Base-by-base conservation (phyloP, 2,888 invertebrate species). In the Julus scanicus region DNA sequence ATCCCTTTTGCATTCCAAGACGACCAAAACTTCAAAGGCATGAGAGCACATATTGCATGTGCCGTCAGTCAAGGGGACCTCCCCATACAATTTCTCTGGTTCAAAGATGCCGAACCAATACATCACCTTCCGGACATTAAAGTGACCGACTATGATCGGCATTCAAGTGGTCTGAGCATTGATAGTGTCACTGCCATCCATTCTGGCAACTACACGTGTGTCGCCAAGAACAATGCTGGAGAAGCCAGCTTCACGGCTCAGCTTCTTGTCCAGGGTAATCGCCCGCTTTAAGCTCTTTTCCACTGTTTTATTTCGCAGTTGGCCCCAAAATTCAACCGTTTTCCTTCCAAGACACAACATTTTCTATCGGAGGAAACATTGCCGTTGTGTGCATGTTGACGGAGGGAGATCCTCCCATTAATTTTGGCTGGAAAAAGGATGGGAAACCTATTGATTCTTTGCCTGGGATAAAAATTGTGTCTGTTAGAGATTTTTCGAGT, bases 371-470 rank as follows among this genome's bases (percentile, higher is more conserved):
- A 93, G 95, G 95, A 95, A 94, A 95, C 92, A 96, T 96, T 91
- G 94, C 95, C 93, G 95, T 95, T 92, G 95, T 96, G 92, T 96
- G 96, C 93, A 95, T 95, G 92, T 95, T 96, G 92, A 95, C 95
- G 92, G 94, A 95, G 91, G 96, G 96, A 91, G 96, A 96, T 93
- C 94, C 95, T 91, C 96, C 96, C 90, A 93, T 97, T 90, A 94
- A 94, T 92, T 95, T 96, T 92, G 94, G 94, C 92, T 97, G 96
- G 96, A 95, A 95, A 91, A 96, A 96, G 94, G 96, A 96, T 93
- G 96, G 95, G 93, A 95, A 91, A 94, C 95, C 93, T 93, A 91
- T 92, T 86, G 91, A 91, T 1, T 90, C 90, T 84, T 44, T 86
- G 39, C 37, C 49, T 1, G 88, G 87, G n/a, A 17, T 90, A 90